Percentiles rank a stretch among this genome's conserved stretches.
phyloP scores from a whole-genome alignment of 2,113 vertebrate species.

The Alaudala cheleensis region DNA sequence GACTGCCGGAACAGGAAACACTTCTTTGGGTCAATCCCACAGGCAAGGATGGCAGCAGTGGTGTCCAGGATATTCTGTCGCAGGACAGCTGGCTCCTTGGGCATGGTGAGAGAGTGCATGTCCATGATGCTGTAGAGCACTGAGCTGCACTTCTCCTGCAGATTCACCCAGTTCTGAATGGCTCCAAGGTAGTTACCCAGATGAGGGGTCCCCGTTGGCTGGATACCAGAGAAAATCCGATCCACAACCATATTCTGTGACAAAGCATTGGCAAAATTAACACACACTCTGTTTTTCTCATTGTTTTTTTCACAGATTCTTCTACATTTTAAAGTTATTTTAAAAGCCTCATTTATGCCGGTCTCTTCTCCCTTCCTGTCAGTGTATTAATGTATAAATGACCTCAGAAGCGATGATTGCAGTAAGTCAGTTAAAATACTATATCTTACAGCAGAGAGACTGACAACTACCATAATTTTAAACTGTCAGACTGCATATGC shows the following conservation, averaged over 20 bases:
- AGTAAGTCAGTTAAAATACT: neutral
- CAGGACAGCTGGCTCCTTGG: slow-evolving; percentile 81
- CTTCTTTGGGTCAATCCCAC: slow-evolving; percentile 86
- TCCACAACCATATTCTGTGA: slow-evolving; percentile 50
- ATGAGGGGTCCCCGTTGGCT: slow-evolving; percentile 91
- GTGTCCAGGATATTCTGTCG: slow-evolving; percentile 86
- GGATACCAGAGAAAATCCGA: slow-evolving; percentile 93
- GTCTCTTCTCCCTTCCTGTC: neutral
- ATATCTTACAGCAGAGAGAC: neutral
- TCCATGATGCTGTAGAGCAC: slow-evolving; percentile 94
- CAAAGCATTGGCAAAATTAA: slow-evolving; percentile 5
- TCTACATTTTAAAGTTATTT: neutral
- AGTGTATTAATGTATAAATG: neutral
- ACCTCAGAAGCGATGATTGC: neutral
- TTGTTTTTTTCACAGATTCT: neutral
- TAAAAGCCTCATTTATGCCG: neutral
- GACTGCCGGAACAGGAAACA: slow-evolving; percentile 94
- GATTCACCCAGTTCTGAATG: slow-evolving; percentile 88
- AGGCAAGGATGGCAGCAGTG: slow-evolving; percentile 89
- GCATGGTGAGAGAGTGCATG: slow-evolving; percentile 90
- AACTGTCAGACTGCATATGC: neutral
- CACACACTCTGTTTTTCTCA: neutral
- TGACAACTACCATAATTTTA: neutral
- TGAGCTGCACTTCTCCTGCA: slow-evolving; percentile 79
- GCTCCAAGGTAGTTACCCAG: slow-evolving; percentile 97